Evolutionary conservation across 1,140 invertebrate genomes (phyloP).

Genomic region (Drosophila orosa): DNA sequence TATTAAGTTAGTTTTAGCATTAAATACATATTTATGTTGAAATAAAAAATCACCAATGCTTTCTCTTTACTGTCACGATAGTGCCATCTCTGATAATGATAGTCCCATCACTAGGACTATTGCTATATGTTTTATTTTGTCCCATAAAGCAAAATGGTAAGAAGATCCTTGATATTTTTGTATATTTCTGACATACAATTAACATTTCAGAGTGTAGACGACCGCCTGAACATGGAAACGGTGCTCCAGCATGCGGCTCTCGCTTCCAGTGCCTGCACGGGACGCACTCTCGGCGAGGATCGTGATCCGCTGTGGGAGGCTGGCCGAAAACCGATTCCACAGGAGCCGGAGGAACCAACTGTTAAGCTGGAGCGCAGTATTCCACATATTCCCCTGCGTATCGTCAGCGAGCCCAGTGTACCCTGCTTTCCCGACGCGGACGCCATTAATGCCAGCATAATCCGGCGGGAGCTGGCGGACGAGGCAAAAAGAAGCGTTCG

Average conservation of each 20-base stretch:
- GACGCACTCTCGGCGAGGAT: slow-evolving; percentile 56
- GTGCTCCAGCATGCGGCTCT: slow-evolving; percentile 57
- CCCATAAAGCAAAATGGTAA: slow-evolving; percentile 21
- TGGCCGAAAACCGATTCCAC: not conserved
- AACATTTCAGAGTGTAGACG: slow-evolving; percentile 51
- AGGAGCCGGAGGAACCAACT: not conserved
- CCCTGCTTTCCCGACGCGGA: slow-evolving; percentile 44
- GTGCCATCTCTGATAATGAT: not conserved
- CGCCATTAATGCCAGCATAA: slow-evolving; percentile 54
- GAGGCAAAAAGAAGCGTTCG: slow-evolving; percentile 61
- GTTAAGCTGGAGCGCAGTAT: not conserved
- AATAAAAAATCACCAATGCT: not conserved
- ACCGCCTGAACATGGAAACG: slow-evolving; percentile 37
- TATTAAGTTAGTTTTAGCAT: not conserved
- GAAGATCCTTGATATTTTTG: no score
- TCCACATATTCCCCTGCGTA: not conserved
- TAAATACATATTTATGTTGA: not conserved
- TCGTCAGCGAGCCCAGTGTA: slow-evolving; percentile 2
- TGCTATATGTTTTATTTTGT: not conserved
- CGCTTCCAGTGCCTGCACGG: slow-evolving; percentile 44
- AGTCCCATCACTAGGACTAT: not conserved
- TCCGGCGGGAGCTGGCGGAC: slow-evolving; percentile 53
- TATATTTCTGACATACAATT: not conserved
- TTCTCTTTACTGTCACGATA: not conserved
- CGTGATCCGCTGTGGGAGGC: slow-evolving; percentile 25